Evolutionary conservation across 2,888 invertebrate species (phyloP).

Genomic region (Gortyna flavago): DNA sequence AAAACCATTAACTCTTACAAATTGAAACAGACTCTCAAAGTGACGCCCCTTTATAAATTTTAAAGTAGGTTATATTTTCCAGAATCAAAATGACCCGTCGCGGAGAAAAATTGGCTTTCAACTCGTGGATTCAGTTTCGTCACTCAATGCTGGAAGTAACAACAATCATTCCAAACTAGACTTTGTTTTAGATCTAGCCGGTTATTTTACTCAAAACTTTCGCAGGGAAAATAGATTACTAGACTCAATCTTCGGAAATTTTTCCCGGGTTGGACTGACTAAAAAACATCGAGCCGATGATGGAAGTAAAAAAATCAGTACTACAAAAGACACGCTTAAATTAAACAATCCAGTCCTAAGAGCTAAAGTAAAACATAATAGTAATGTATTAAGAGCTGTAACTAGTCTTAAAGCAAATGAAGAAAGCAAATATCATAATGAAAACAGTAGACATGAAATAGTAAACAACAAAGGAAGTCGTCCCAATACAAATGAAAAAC

Average conservation of each 20-base stretch:
- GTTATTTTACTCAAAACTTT: background rate
- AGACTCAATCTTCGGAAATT: background rate
- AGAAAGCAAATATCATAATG: background rate
- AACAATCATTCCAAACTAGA: background rate
- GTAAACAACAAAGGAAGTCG: background rate
- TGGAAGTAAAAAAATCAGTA: background rate
- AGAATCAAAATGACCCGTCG: constrained; percentile 37
- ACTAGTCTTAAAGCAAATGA: background rate
- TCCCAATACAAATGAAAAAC: background rate
- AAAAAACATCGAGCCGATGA: background rate
- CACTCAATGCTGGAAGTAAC: background rate
- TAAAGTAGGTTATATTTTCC: constrained; percentile 52
- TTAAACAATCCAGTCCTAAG: background rate
- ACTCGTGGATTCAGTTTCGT: constrained; percentile 3
- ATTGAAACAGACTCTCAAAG: background rate
- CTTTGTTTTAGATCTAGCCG: constrained; percentile 14
- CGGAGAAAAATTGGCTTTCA: constrained; percentile 8
- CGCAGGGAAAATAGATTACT: background rate
- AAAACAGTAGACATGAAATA: constrained; percentile 1
- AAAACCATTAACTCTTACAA: background rate
- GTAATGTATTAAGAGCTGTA: background rate
- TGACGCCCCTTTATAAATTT: background rate
- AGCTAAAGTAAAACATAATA: background rate
- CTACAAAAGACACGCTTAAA: background rate
- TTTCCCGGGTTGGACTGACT: background rate